Percentiles rank a stretch among this genome's conserved stretches.
Evolutionary conservation across 2,888 invertebrate species (phyloP).

Genomic region (Empis stercorea): DNA sequence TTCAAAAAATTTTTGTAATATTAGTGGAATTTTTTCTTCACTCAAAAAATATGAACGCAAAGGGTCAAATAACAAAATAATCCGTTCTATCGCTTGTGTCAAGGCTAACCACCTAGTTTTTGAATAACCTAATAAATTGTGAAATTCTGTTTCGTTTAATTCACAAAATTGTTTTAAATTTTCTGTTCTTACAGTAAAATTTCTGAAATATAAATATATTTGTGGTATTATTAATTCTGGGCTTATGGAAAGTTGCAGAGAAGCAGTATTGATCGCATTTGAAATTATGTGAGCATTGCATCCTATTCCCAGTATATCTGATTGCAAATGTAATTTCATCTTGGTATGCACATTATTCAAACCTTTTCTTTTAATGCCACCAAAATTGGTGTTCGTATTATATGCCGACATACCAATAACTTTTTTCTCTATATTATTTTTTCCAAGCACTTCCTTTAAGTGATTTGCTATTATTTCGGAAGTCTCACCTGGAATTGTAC

Average conservation of each 20-base stretch:
- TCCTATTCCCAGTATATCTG: conserved; percentile 16
- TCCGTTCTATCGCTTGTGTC: too few relatives aligned
- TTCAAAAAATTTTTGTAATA: too few relatives aligned
- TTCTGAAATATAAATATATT: conserved; percentile 6
- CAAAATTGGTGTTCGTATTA: conserved; percentile 9
- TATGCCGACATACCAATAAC: conserved; percentile 6
- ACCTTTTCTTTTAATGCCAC: conserved; percentile 5
- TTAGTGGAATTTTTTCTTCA: too few relatives aligned
- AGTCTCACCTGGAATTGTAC: conserved; percentile 5
- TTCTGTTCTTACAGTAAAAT: too few relatives aligned
- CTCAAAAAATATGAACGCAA: too few relatives aligned
- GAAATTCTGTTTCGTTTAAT: too few relatives aligned
- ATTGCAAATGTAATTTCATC: background rate
- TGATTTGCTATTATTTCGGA: conserved; percentile 8
- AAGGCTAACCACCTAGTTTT: too few relatives aligned
- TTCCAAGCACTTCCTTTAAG: conserved; percentile 4
- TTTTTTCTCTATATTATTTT: conserved; percentile 7
- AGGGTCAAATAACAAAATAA: too few relatives aligned
- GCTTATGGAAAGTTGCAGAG: conserved; percentile 15
- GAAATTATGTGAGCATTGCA: conserved; percentile 15
- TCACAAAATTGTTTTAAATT: too few relatives aligned
- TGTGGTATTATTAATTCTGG: conserved; percentile 2
- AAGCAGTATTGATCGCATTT: conserved; percentile 9
- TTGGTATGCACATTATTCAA: background rate
- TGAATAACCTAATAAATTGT: too few relatives aligned